Conservation (phyloP, 2,797 vertebrate genomes). For the Sebastes goodei region DNA sequence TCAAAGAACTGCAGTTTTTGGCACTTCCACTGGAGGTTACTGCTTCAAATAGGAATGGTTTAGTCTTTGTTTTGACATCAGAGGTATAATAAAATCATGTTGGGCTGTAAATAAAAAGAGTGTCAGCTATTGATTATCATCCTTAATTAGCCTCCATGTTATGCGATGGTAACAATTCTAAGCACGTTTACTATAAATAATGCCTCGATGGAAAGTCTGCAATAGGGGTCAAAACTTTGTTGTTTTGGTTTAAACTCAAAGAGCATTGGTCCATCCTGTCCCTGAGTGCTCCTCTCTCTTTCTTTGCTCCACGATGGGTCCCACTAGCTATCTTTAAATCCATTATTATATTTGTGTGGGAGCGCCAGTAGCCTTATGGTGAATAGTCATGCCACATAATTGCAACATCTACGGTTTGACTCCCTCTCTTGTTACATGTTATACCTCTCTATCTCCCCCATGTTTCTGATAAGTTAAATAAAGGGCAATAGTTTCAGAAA, state of each 20-base stretch:
- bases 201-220: background rate
- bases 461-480: background rate
- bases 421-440: background rate
- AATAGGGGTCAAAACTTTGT: background rate
- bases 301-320: background rate
- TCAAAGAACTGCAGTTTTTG: background rate
- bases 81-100: no score
- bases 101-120: no score
- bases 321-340: fast-evolving
- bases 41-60: background rate
- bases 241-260: constrained; percentile 2
- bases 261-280: background rate
- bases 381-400: background rate
- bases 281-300: background rate
- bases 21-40: no score
- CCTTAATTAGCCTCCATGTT: background rate
- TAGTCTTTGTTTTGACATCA: background rate
- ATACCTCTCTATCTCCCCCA: background rate
- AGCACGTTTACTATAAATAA: constrained; percentile 5
- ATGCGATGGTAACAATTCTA: background rate
- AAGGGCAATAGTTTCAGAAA: background rate
- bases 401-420: background rate
- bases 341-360: background rate
- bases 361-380: fast-evolving
- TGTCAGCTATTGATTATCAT: background rate